Conservation (phyloP, 2,797 vertebrate species). For the Tinamus major region DNA sequence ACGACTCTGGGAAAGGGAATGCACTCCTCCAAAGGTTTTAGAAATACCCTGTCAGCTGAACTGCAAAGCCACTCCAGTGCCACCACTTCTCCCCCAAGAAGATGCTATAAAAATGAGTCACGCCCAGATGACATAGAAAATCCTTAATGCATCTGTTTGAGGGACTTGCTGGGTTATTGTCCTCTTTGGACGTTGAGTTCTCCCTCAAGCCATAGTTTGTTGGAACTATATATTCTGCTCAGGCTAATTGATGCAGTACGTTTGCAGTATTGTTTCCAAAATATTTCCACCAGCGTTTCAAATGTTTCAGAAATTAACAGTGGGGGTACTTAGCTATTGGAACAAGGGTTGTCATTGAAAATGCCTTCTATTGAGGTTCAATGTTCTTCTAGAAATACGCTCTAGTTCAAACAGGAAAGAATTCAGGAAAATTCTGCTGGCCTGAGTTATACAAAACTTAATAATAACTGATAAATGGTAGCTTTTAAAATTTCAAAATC, state of each 20-base stretch:
- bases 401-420: conserved; percentile 43
- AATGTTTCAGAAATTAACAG: conserved; percentile 69
- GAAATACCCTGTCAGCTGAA: conserved; percentile 53
- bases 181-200: conserved; percentile 64
- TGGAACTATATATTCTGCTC: conserved; percentile 73
- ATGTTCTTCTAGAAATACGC: conserved; percentile 40
- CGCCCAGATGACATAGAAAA: conserved; percentile 70
- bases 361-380: conserved; percentile 56
- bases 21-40: conserved; percentile 32
- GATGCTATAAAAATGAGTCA: conserved; percentile 73
- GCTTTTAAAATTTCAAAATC: neutral
- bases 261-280: conserved; percentile 72
- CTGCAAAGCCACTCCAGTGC: conserved; percentile 49
- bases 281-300: conserved; percentile 60
- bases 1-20: conserved; percentile 27
- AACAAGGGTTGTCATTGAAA: conserved; percentile 46
- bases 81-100: conserved; percentile 61
- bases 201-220: conserved; percentile 69
- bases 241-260: conserved; percentile 70
- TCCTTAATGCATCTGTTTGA: conserved; percentile 69
- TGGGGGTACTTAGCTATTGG: conserved; percentile 65
- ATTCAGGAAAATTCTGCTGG: conserved; percentile 45
- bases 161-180: conserved; percentile 73
- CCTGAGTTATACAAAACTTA: conserved; percentile 2
- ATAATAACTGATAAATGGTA: neutral